phyloP scores from a whole-genome alignment of 2,888 invertebrate species.

The Empis stercorea region DNA sequence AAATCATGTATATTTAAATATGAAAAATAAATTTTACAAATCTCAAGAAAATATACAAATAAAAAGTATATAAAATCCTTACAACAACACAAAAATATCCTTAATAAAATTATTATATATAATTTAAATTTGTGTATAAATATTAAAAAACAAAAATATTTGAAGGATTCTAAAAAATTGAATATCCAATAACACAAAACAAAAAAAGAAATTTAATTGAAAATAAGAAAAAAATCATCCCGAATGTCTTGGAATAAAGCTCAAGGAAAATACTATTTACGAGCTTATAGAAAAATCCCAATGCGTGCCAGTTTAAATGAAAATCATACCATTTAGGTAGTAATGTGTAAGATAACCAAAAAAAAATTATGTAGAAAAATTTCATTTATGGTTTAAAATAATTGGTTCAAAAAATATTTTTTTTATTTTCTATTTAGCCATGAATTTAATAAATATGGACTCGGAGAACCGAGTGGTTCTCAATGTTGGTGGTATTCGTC shows the following conservation, averaged over 20 bases:
- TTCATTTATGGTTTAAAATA: background rate
- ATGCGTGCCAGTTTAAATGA: slow-evolving; percentile 8
- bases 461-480: slow-evolving; percentile 97
- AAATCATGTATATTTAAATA: no score
- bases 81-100: no score
- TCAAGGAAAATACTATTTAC: slow-evolving; percentile 12
- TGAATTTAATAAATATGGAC: slow-evolving; percentile 91
- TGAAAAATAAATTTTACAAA: no score
- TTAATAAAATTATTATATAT: no score
- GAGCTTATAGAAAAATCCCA: slow-evolving; percentile 14
- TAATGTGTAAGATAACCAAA: background rate
- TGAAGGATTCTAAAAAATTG: no score
- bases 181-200: no score
- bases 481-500: slow-evolving; percentile 96
- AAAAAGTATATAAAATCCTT: no score
- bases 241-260: slow-evolving; percentile 14
- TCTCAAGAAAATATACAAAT: no score
- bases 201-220: background rate
- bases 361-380: background rate
- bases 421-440: slow-evolving; percentile 23
- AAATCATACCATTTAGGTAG: slow-evolving; percentile 11
- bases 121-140: no score
- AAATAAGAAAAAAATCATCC: no score
- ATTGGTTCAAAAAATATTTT: background rate
- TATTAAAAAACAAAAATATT: no score